Evolutionary conservation across 2,797 vertebrate species (phyloP).

Genomic region (Dallia pectoralis): DNA sequence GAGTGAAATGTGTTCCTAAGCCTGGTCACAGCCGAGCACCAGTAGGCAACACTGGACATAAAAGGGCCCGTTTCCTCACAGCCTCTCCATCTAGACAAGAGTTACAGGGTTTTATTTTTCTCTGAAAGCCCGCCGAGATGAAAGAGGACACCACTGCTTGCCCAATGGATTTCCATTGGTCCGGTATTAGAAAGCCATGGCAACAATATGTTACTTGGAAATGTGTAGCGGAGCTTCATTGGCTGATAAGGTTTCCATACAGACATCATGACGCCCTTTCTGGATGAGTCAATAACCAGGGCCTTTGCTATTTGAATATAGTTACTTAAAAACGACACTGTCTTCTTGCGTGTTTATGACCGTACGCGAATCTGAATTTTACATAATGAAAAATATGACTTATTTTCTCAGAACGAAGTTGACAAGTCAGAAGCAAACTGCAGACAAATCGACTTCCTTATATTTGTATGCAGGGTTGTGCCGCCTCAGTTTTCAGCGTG

Average conservation of each 20-base stretch:
- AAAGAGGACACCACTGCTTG: background rate
- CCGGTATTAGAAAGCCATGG: constrained; percentile 1
- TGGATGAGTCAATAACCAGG: background rate
- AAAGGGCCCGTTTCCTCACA: constrained; percentile 1
- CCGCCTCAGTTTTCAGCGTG: background rate
- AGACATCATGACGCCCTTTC: background rate
- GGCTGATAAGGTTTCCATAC: background rate
- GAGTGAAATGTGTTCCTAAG: constrained; percentile 66
- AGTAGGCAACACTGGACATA: constrained; percentile 37
- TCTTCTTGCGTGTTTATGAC: background rate
- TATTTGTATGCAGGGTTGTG: background rate
- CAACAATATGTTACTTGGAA: background rate
- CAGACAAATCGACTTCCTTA: background rate
- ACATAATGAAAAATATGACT: background rate
- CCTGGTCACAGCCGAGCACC: constrained; percentile 37
- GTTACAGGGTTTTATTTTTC: background rate
- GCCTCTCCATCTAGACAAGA: background rate
- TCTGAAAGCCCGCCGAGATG: background rate
- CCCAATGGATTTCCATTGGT: constrained; percentile 4
- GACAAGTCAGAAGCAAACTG: background rate
- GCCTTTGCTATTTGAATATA: background rate
- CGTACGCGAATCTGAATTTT: background rate
- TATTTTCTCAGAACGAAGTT: background rate
- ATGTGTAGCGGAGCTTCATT: constrained; percentile 2
- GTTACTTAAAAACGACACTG: background rate